Evolutionary conservation across 2,797 vertebrate genomes (phyloP).

Genomic region (Loriculus beryllinus): DNA sequence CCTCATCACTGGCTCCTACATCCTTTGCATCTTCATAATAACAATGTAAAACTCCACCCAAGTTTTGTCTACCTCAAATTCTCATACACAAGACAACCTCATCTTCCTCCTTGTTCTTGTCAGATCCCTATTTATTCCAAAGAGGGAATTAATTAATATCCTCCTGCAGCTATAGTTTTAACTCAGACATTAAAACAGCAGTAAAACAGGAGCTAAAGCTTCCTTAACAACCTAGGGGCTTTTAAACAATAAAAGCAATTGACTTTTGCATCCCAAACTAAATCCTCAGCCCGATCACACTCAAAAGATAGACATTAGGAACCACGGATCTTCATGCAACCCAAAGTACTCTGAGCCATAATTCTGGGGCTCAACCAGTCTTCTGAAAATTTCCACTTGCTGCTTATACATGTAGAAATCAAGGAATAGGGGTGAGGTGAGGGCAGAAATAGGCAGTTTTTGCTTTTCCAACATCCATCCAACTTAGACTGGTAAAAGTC

Average conservation of each 20-base stretch:
- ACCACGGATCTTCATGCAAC: neutral
- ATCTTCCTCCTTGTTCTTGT: neutral
- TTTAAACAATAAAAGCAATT: neutral
- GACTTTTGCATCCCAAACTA: neutral
- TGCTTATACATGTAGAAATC: neutral
- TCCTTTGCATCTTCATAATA: neutral
- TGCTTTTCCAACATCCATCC: neutral
- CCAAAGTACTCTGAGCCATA: neutral
- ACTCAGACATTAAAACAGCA: neutral
- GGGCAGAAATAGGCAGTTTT: accelerated
- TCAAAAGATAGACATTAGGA: neutral
- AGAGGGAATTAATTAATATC: neutral
- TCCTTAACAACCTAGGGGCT: neutral
- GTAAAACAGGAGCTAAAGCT: neutral
- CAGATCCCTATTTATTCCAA: neutral
- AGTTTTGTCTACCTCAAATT: neutral
- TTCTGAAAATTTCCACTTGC: neutral
- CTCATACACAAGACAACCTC: neutral
- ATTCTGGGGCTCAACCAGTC: neutral
- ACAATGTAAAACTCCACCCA: neutral
- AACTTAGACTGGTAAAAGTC: neutral
- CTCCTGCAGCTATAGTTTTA: neutral
- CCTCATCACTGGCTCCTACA: neutral
- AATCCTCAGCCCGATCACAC: neutral
- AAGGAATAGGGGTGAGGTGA: neutral